Percentiles rank a stretch among this genome's conserved stretches.
phyloP scores from a whole-genome alignment of 2,113 vertebrate species.

The Heliornis fulica region DNA sequence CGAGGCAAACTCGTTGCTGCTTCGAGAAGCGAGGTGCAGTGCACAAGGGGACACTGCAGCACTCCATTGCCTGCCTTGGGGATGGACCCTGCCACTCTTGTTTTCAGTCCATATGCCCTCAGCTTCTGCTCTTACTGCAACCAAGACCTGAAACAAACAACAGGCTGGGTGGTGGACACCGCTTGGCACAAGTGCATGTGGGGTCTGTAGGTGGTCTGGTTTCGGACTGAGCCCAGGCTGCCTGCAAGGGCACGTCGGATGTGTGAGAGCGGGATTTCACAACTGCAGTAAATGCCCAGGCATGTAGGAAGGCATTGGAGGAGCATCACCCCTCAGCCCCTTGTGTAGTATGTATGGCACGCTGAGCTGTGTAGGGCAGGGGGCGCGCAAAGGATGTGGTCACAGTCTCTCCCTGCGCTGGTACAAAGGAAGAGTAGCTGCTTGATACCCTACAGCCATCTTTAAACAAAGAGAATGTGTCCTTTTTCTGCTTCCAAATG shows the following conservation, averaged over 20 bases:
- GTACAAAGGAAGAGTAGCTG: not conserved
- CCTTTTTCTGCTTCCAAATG: not conserved
- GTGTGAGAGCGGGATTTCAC: not conserved
- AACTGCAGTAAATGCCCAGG: not conserved
- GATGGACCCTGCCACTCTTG: not conserved
- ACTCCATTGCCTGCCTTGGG: not conserved
- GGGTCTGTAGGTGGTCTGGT: not conserved
- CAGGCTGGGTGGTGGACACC: not conserved
- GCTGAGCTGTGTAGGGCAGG: not conserved
- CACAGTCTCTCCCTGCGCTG: not conserved
- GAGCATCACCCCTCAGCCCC: fast-evolving
- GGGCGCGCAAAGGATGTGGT: fast-evolving
- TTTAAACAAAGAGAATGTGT: not conserved
- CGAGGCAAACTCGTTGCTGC: not conserved
- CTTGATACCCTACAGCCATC: fast-evolving
- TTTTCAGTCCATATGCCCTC: fast-evolving
- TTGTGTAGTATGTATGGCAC: fast-evolving
- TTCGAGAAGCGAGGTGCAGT: fast-evolving
- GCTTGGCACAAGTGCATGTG: not conserved
- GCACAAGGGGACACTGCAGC: fast-evolving
- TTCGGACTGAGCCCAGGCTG: not conserved
- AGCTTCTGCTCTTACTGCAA: not conserved
- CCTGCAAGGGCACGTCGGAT: not conserved
- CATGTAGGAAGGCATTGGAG: not conserved
- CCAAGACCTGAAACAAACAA: not conserved